Conservation (phyloP, 2,113 vertebrate genomes). For the Trogon melanurus region DNA sequence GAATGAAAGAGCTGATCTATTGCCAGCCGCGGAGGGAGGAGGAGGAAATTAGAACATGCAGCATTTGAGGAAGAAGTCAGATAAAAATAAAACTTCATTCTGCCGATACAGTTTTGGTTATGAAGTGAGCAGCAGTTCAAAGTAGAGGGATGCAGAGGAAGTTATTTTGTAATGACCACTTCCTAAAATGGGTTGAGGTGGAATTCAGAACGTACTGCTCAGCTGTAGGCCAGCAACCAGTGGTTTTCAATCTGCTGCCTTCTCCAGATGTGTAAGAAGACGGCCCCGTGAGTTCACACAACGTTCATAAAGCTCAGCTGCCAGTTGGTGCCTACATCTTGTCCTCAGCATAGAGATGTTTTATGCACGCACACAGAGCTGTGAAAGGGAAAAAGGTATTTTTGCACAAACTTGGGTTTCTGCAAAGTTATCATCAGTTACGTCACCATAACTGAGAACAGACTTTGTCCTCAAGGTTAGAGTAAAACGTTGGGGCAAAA, state of each 20-base stretch:
- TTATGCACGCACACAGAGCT: neutral
- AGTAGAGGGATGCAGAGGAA: neutral
- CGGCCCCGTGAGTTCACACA: neutral
- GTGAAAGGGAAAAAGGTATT: neutral
- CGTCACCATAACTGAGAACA: neutral
- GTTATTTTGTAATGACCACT: neutral
- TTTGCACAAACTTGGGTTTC: neutral
- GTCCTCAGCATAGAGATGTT: neutral
- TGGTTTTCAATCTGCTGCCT: neutral
- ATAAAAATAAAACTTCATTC: slow-evolving; percentile 49
- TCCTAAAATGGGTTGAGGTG: neutral
- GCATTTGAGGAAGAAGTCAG: slow-evolving; percentile 18
- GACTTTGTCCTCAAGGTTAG: neutral
- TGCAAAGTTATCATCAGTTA: neutral
- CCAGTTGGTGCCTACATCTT: neutral
- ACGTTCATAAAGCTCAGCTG: neutral
- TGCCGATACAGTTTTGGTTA: neutral
- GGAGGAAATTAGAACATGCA: slow-evolving; percentile 26
- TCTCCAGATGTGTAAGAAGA: neutral
- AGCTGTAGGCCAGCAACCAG: neutral
- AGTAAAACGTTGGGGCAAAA: neutral
- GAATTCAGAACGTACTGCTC: neutral
- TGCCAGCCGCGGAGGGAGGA: slow-evolving; percentile 18
- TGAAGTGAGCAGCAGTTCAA: neutral
- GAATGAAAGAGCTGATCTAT: slow-evolving; percentile 37